Evolutionary conservation across 2,888 invertebrate genomes (phyloP), one percentile per base, ranked within the genome.

Genomic region (Trachelus stipa): DNA sequence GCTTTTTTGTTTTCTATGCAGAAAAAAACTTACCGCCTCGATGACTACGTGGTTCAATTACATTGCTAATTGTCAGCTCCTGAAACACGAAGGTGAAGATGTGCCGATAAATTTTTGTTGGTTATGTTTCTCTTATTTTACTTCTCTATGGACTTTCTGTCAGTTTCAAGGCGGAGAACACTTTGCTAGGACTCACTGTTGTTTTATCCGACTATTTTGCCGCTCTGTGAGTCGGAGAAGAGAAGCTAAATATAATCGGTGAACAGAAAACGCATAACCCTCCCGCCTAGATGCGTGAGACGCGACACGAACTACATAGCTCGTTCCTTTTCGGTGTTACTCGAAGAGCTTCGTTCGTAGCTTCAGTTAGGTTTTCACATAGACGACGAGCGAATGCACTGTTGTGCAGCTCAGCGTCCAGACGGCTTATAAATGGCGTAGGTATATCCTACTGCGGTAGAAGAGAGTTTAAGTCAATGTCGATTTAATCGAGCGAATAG

Each of bases 221-320:
- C 68, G 9, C 23, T 69, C 69, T 69, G 77, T 37, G 34, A 31
- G 75, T 77, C 68, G 81, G 79, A 83, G 81, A 80, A 83, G 79
- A 78, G 71, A 40, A 77, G 81, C 86, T 87, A 87, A 87, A 87
- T 87, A 86, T 87, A 87, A 85, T 85, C 76, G 68, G 33, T 76
- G 81, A 83, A 81, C 78, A 81, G 83, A 81, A 83, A 81, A 80
- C 77, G 73, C 74, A 73, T 76, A 74, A 79, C 83, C 87, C 83
- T 56, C 86, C 87, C 85, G 85, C 86, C 82, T 83, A 81, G 85
- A 83, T 75, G 76, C 73, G 74, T 76, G 76, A 56, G 56, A 23
- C 56, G 56, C 23, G 56, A 56, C 23, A 23, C 30, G 30, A 74
- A 74, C 34, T 30, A 34, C 74, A 23, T 74, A 34, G 34, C 74